phyloP scores from a whole-genome alignment of 2,888 invertebrate species.

The Apomyelois bistriatella region DNA sequence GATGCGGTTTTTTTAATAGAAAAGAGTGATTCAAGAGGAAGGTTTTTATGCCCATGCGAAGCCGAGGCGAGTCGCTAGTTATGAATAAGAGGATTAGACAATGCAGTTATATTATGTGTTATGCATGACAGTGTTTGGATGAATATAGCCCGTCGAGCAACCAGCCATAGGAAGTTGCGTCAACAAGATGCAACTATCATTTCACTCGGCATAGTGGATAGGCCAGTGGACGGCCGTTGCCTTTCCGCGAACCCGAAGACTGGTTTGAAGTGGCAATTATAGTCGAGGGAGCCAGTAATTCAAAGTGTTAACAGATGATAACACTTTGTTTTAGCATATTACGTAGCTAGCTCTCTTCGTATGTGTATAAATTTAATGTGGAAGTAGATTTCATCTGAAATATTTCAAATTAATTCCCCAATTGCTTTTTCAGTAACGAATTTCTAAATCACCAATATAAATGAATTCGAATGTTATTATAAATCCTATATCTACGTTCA shows the following conservation, averaged over 20 bases:
- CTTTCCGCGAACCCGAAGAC: constrained; percentile 2
- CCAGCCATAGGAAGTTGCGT: constrained; percentile 9
- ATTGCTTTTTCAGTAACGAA: too few relatives aligned
- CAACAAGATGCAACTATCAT: constrained; percentile 7
- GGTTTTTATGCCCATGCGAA: too few relatives aligned
- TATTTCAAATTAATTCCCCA: too few relatives aligned
- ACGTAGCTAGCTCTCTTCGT: neutral
- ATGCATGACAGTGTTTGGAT: too few relatives aligned
- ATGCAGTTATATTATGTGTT: neutral
- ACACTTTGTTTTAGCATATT: neutral
- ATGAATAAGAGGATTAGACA: neutral
- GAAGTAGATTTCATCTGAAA: too few relatives aligned
- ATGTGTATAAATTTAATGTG: too few relatives aligned
- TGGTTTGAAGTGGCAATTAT: neutral
- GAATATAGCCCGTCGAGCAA: neutral
- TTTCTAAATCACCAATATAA: too few relatives aligned
- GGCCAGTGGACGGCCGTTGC: constrained; percentile 1
- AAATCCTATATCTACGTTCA: too few relatives aligned
- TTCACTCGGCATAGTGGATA: constrained; percentile 6
- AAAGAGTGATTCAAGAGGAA: too few relatives aligned
- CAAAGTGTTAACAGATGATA: constrained; percentile 4
- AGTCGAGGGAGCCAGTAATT: constrained; percentile 6
- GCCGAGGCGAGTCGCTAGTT: too few relatives aligned
- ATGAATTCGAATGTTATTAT: too few relatives aligned
- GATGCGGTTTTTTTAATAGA: too few relatives aligned